Percentiles rank a stretch among this genome's conserved stretches.
phyloP scores from a whole-genome alignment of 2,888 invertebrate species.

The Tinea trinotella region DNA sequence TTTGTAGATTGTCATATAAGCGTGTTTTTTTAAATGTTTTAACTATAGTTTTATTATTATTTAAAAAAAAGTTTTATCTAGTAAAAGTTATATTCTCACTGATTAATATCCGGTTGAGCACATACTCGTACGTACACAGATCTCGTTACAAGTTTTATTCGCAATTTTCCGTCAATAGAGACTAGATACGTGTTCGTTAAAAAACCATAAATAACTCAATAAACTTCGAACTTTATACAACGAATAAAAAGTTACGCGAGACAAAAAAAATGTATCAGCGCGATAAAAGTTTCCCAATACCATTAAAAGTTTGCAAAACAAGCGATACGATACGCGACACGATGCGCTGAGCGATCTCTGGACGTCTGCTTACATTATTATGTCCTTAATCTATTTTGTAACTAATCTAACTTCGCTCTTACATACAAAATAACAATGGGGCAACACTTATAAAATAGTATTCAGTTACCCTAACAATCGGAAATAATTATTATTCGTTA shows the following conservation, averaged over 20 bases:
- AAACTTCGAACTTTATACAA: slow-evolving; percentile 29
- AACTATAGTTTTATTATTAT: too few species aligned
- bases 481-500: too few species aligned
- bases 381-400: not conserved
- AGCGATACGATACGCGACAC: slow-evolving; percentile 11
- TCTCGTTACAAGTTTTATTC: slow-evolving; percentile 16
- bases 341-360: slow-evolving; percentile 8
- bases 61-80: too few species aligned
- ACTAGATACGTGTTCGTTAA: slow-evolving; percentile 28
- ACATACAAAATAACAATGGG: not conserved
- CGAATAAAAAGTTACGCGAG: slow-evolving; percentile 19
- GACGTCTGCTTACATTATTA: slow-evolving; percentile 4
- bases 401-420: not conserved
- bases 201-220: slow-evolving; percentile 39
- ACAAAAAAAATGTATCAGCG: slow-evolving; percentile 20
- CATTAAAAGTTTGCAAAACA: slow-evolving; percentile 21
- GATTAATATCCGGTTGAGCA: not conserved
- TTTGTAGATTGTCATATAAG: too few species aligned
- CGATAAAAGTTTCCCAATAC: slow-evolving; percentile 21
- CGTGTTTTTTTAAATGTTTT: too few species aligned
- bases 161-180: slow-evolving; percentile 14
- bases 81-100: not conserved
- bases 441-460: too few species aligned
- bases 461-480: too few species aligned
- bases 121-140: not conserved